These are phyloP conservation scores for Emydocephalus ijimae DNA, from an alignment of 2,113 vertebrate species.

Conservation along the genomic window DNA sequence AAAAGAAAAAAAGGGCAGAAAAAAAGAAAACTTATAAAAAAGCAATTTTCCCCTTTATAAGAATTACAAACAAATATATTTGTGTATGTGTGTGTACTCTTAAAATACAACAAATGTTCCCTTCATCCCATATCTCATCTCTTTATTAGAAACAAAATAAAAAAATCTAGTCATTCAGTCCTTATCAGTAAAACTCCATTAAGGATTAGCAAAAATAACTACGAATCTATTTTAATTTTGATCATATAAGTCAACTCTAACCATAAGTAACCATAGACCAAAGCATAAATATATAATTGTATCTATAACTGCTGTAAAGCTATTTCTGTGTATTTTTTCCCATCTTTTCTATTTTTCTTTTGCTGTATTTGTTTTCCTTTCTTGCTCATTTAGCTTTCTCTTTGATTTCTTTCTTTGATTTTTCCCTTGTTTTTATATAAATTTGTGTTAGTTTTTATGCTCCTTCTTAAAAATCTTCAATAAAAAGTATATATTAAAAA, in stretches of 20 bases:
- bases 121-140: background rate
- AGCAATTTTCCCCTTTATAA: background rate
- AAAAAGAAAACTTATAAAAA: background rate
- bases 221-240: background rate
- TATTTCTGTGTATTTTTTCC: background rate
- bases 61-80: too few relatives aligned
- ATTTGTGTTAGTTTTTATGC: background rate
- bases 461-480: background rate
- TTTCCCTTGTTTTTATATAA: background rate
- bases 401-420: background rate
- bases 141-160: background rate
- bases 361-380: background rate
- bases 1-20: background rate
- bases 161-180: background rate
- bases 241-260: background rate
- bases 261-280: background rate
- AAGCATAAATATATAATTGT: background rate
- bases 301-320: background rate
- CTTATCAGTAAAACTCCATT: background rate
- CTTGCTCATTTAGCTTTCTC: background rate
- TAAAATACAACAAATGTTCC: background rate
- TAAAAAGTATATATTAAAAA: background rate
- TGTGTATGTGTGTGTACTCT: background rate
- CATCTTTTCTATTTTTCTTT: background rate
- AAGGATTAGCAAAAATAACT: background rate